Percentiles rank a stretch among this genome's conserved stretches.
phyloP scores from a whole-genome alignment of 2,113 vertebrate species.

The Apeltes quadracus region DNA sequence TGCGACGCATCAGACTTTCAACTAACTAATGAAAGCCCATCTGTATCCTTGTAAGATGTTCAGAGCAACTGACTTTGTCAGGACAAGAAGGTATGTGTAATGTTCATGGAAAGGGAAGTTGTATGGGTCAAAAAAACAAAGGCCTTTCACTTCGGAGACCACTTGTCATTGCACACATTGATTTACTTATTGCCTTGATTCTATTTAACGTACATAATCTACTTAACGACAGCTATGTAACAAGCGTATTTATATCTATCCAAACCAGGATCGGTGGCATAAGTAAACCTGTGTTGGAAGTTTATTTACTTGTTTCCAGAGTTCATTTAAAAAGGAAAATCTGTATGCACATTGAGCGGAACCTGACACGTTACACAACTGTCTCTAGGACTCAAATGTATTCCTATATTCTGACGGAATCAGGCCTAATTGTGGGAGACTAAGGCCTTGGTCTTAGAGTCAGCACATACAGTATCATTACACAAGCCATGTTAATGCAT shows the following conservation, averaged over 20 bases:
- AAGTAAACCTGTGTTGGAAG: too few relatives aligned
- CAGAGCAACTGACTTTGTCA: not conserved
- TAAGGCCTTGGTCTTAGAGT: not conserved
- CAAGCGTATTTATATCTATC: not conserved
- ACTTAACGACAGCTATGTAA: not conserved
- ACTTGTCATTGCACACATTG: not conserved
- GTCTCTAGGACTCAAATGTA: not conserved
- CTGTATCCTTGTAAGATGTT: not conserved
- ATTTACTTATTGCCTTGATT: not conserved
- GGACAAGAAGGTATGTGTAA: not conserved
- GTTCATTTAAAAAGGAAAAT: too few relatives aligned
- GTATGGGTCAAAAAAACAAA: not conserved
- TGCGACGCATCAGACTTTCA: not conserved
- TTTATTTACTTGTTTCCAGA: too few relatives aligned
- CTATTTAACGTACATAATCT: not conserved
- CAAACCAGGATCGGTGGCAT: not conserved
- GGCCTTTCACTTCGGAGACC: not conserved
- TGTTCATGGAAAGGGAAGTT: not conserved
- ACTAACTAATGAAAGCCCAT: not conserved
- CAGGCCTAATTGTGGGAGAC: not conserved
- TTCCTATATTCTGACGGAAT: not conserved
- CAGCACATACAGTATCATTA: conserved; percentile 23
- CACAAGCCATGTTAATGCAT: conserved; percentile 21
- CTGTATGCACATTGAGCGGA: not conserved
- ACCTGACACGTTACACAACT: not conserved